Percentiles rank a stretch among this genome's conserved stretches.
phyloP scores from a whole-genome alignment of 2,888 invertebrate genomes.

The Nematopogon swammerdamellus region DNA sequence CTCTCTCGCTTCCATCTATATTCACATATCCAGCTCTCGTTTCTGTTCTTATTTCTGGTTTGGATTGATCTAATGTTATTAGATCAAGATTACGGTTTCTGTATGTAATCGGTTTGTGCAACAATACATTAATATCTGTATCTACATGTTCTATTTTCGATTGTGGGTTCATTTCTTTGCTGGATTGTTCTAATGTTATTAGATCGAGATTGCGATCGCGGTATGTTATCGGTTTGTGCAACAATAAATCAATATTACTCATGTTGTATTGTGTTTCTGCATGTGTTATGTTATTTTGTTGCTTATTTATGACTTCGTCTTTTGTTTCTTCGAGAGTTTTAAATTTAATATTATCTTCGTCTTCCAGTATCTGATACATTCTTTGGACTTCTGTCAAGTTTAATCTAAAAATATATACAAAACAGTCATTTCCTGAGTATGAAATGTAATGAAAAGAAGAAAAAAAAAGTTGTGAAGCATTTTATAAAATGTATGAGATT shows the following conservation, averaged over 20 bases:
- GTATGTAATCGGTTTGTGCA: not conserved
- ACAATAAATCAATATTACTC: not conserved
- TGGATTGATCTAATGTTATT: conserved; percentile 18
- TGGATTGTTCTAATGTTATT: too few species aligned
- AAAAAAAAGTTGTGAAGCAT: too few species aligned
- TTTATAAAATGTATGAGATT: too few species aligned
- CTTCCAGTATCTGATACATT: conserved; percentile 45
- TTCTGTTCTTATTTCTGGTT: conserved; percentile 42
- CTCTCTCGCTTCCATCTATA: conserved; percentile 43
- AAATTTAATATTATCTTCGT: conserved; percentile 44
- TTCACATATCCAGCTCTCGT: conserved; percentile 43
- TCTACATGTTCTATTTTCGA: too few species aligned
- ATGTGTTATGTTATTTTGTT: conserved; percentile 13
- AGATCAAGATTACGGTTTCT: not conserved
- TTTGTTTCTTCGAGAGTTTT: conserved; percentile 26
- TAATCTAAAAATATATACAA: conserved; percentile 29
- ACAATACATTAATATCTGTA: too few species aligned
- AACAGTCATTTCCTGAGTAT: too few species aligned
- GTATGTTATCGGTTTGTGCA: too few species aligned
- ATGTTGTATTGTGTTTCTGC: not conserved
- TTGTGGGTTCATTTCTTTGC: too few species aligned
- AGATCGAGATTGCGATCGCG: too few species aligned
- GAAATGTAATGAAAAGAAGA: too few species aligned
- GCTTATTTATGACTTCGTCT: conserved; percentile 5
- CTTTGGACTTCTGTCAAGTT: conserved; percentile 48